Conservation (phyloP, 2,113 vertebrate genomes). For the Gobio gobio region DNA sequence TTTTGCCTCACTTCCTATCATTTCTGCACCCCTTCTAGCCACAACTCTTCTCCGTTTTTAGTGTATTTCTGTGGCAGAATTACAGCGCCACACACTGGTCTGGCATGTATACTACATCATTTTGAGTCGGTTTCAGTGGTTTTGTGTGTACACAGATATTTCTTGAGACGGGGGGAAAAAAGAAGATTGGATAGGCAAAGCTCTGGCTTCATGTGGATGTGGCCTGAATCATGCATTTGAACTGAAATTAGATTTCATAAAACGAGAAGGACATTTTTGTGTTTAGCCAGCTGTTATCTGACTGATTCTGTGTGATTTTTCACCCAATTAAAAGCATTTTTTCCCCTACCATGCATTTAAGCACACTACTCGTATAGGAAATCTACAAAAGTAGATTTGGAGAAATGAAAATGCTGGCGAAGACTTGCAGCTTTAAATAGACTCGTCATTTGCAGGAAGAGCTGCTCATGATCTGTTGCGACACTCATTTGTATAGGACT, state of each 20-base stretch:
- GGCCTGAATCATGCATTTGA: not conserved
- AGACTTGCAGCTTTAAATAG: not conserved
- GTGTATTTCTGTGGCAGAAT: too few relatives aligned
- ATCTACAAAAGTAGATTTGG: not conserved
- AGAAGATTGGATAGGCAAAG: too few relatives aligned
- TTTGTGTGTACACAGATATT: too few relatives aligned
- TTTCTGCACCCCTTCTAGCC: too few relatives aligned
- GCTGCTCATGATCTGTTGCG: not conserved
- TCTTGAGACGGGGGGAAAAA: too few relatives aligned
- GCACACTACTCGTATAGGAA: not conserved
- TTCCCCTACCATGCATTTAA: not conserved
- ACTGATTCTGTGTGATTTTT: not conserved
- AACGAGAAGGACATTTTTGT: not conserved
- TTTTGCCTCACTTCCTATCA: too few relatives aligned
- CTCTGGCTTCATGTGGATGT: too few relatives aligned
- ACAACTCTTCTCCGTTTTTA: too few relatives aligned
- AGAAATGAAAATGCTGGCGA: conserved; percentile 26
- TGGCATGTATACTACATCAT: too few relatives aligned
- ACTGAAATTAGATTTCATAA: not conserved
- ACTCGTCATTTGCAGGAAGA: not conserved
- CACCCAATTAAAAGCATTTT: too few relatives aligned
- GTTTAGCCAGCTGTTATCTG: not conserved
- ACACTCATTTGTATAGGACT: not conserved
- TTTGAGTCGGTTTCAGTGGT: too few relatives aligned
- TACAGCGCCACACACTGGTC: too few relatives aligned